Base-by-base conservation (phyloP, 2,797 vertebrate genomes). In the Micrastur ruficollis region DNA sequence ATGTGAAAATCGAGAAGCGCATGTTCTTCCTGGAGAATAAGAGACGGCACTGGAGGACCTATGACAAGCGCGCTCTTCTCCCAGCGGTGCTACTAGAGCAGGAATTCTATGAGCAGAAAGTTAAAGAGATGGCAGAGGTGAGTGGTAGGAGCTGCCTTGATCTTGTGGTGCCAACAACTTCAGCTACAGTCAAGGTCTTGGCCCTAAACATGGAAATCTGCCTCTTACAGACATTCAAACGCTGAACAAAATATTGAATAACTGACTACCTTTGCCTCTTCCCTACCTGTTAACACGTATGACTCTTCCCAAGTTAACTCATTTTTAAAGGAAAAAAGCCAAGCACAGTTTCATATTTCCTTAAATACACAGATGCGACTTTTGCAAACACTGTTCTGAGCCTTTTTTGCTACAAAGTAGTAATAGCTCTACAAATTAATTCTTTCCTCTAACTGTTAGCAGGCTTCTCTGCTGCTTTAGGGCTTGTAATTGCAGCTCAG, bases 121-220 rank as follows among this genome's bases (percentile, higher is more conserved):
- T 99, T 94, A 99, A 99, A 96, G 99, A 99, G 95, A 99, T 99
- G 98, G 99, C 99, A 56, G 99, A 99, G 99, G 99, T 99, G 95
- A 94, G 46, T 38, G 52, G 40, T 22, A 14, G 66, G 72, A 94
- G 47, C 72, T 83, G 68, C 83, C 93, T 89, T 62, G 25, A 72
- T 83, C 70, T 38, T 20, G 25, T 18, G 27, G 31, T 72, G 38
- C 47, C 38, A 46, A 25, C 0, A 0, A 7, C 32, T 87, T 91
- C 84, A 68, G 2, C 63, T 80, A 1, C 8, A 62, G 31, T 26
- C 6, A 6, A 32, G 50, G 38, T 53, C 56, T 93, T 75, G 55
- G 26, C 50, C 62, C 63, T 62, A 29, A 55, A 72, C 3, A 0
- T 73, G 70, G 46, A 29, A 86, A 49, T 83, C 61, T 84, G 42